phyloP scores from a whole-genome alignment of 1,140 invertebrate genomes.

The Andricus grossulariae region DNA sequence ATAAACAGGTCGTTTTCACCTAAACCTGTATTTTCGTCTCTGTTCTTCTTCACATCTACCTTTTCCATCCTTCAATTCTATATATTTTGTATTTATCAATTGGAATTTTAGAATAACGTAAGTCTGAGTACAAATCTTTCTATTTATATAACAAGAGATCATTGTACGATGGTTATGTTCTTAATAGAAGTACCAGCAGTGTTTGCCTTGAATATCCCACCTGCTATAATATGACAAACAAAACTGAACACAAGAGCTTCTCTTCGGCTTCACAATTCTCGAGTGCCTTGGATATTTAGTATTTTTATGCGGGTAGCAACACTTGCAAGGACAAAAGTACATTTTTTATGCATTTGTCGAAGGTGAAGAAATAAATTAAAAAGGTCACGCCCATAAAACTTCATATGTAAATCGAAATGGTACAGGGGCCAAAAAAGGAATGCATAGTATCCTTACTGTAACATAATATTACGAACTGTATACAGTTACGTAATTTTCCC shows the following conservation, averaged over 20 bases:
- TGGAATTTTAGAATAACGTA: neutral
- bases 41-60: no score
- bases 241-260: neutral
- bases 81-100: no score
- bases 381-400: neutral
- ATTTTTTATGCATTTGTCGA: neutral
- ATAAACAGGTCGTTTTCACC: no score
- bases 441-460: no score
- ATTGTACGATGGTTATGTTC: neutral
- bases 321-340: constrained; percentile 22
- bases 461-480: no score
- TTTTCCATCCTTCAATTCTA: no score
- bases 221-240: neutral
- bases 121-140: neutral
- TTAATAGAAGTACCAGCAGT: neutral
- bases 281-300: neutral
- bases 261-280: neutral
- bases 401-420: neutral
- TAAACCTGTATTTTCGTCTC: no score
- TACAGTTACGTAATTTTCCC: no score
- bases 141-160: constrained; percentile 9
- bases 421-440: no score
- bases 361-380: neutral
- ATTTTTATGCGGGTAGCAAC: constrained; percentile 18
- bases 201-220: constrained; percentile 12